A percentile compares a stretch with the other conserved stretches of the same genome.
These are phyloP conservation scores for Polypterus bichir DNA, from an alignment of 2,113 vertebrate species.

Conservation along the genomic window DNA sequence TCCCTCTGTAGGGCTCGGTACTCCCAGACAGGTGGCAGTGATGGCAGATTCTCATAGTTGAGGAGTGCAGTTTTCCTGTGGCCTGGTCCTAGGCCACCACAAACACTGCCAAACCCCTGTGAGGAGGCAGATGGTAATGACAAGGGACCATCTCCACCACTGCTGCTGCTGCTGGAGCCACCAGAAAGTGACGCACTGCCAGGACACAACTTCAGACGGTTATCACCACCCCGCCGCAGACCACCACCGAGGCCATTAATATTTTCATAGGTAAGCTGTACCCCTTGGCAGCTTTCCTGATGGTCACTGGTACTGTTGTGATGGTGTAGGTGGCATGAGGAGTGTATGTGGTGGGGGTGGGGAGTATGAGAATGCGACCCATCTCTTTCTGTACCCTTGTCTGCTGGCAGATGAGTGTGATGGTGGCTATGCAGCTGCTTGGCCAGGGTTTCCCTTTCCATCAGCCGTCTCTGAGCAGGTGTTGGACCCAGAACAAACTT, in stretches of 20 bases:
- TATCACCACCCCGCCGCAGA: constrained; percentile 17
- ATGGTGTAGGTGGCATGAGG: constrained; percentile 45
- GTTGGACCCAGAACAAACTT: constrained; percentile 84
- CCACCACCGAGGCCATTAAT: constrained; percentile 57
- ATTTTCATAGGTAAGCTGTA: constrained; percentile 80
- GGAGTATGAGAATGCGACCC: constrained; percentile 51
- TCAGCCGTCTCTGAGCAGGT: constrained; percentile 59
- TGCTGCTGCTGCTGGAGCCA: constrained; percentile 63
- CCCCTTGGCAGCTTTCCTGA: constrained; percentile 48
- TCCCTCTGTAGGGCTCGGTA: constrained; percentile 60
- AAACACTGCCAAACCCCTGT: constrained; percentile 47
- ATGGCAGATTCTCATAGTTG: constrained; percentile 93
- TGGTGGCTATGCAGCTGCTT: constrained; percentile 31
- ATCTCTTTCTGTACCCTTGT: constrained; percentile 58
- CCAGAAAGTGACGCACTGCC: constrained; percentile 58
- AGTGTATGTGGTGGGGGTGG: constrained; percentile 43
- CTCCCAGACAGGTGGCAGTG: constrained; percentile 86
- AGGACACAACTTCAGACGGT: constrained; percentile 55
- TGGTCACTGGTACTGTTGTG: constrained; percentile 66
- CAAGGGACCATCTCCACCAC: constrained; percentile 38
- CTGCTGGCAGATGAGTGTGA: constrained; percentile 28
- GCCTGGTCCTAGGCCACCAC: constrained; percentile 34
- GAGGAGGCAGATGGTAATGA: constrained; percentile 42
- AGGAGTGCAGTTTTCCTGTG: constrained; percentile 72
- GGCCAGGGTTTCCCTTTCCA: constrained; percentile 35